A percentile compares a stretch with the other conserved stretches of the same genome.
phyloP scores from a whole-genome alignment of 2,113 vertebrate genomes.

The Porphyrio hochstetteri region DNA sequence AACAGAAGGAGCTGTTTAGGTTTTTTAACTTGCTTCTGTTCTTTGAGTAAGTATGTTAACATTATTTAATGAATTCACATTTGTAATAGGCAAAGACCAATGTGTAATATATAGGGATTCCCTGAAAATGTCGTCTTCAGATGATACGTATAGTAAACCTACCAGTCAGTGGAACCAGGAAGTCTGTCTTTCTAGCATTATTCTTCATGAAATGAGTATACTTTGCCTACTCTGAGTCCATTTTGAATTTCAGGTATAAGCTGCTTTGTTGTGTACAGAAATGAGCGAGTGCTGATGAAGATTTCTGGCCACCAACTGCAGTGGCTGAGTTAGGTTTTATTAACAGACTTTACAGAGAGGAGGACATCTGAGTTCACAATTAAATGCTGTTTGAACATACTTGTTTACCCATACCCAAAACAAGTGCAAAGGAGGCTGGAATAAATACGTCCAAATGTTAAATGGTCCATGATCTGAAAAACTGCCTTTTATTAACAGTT shows the following conservation, averaged over 20 bases:
- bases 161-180: background rate
- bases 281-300: background rate
- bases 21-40: background rate
- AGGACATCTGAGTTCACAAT: background rate
- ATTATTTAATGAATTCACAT: constrained; percentile 49
- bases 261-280: background rate
- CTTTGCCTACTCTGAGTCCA: background rate
- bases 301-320: background rate
- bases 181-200: background rate
- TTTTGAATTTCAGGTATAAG: background rate
- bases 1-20: constrained; percentile 24
- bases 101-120: background rate
- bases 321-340: background rate
- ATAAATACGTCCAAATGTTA: background rate
- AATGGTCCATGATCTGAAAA: background rate
- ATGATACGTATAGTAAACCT: background rate
- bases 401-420: background rate
- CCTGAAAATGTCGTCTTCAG: background rate
- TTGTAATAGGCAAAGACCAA: background rate
- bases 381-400: background rate
- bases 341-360: background rate
- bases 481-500: background rate
- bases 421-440: background rate
- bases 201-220: background rate
- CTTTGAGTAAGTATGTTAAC: background rate